Base-by-base conservation (phyloP, 2,888 invertebrate genomes). In the Ectropis crepuscularia region DNA sequence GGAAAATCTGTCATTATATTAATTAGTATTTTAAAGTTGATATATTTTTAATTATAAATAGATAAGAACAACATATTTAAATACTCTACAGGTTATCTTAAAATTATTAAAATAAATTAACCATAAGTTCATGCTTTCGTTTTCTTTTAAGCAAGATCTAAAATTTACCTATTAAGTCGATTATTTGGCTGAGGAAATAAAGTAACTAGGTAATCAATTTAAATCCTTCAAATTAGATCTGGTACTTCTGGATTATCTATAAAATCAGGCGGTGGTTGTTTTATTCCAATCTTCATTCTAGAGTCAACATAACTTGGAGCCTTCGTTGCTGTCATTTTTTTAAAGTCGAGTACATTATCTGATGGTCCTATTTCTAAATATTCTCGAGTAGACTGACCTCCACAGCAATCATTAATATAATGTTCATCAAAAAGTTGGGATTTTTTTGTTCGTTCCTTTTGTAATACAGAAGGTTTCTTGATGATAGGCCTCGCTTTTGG, bases 161-260 rank as follows among this genome's bases (percentile, higher is more conserved):
- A 28, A 28, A 28, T 28, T 28, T 28, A 28, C 16, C 16, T 28
- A 28, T 28, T 28, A 28, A 28, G 16, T 28, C 1, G 4, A 28
- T 28, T 28, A 28, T 28, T 28, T 28, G 4, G n/a, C n/a, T 28
- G 16, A 28, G 2, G 16, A 28, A 28, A 28, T 28, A 28, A 2
- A 28, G n/a, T 28, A 28, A 28, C 16, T 28, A 28, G 16, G 16
- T 28, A 28, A 4, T 28, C 1, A 1, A 28, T 28, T 28, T 28
- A 28, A 28, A 28, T 28, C 53, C 12, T 41, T 81, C 86, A 95
- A 76, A 95, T 93, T 55, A 96, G 90, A 57, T 94, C 94, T 10
- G 96, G 96, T 43, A 96, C 95, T 63, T 94, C 94, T 6, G 94
- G 93, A 81, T 95, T 84, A 75, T 95, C 95, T 0, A 94, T 76